Conservation (phyloP, 2,888 invertebrate species). For the Leptinotarsa rubiginosa region DNA sequence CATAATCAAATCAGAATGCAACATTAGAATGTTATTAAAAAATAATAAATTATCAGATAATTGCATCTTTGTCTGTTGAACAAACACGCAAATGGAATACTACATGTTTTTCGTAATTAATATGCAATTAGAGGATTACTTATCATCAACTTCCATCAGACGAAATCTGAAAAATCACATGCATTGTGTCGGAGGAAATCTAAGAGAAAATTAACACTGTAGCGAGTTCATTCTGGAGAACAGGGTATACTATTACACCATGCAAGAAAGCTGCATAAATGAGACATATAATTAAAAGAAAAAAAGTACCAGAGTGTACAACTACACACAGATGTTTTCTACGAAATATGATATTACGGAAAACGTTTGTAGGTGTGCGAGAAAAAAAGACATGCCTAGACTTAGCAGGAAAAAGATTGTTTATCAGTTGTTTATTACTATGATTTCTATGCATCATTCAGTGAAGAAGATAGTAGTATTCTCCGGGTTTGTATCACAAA, state of each 20-base stretch:
- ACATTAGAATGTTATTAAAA: slow-evolving; percentile 11
- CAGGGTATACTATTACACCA: slow-evolving; percentile 26
- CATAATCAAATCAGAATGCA: slow-evolving; percentile 3
- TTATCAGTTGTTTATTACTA: background rate
- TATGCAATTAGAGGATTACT: slow-evolving; percentile 19
- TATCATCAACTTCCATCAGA: slow-evolving; percentile 21
- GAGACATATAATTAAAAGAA: slow-evolving; percentile 20
- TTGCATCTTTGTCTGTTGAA: slow-evolving; percentile 17
- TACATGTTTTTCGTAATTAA: slow-evolving; percentile 20
- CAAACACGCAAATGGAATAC: slow-evolving; percentile 15
- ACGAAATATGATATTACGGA: slow-evolving; percentile 27
- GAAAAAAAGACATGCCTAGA: slow-evolving; percentile 3
- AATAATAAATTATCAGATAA: slow-evolving; percentile 16
- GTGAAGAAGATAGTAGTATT: too few relatives aligned
- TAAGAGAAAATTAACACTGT: background rate
- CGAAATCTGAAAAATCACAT: slow-evolving; percentile 1
- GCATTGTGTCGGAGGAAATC: slow-evolving; percentile 19
- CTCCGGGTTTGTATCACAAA: background rate
- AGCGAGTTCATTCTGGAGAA: background rate
- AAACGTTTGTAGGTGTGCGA: slow-evolving; percentile 7
- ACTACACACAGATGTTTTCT: slow-evolving; percentile 2
- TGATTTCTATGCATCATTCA: background rate
- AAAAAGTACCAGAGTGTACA: slow-evolving; percentile 11
- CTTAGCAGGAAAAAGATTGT: background rate
- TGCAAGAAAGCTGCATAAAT: slow-evolving; percentile 28